Percentiles rank a stretch among this genome's conserved stretches.
phyloP scores from a whole-genome alignment of 1,140 invertebrate species.

The Phymorhynchus buccinoides region DNA sequence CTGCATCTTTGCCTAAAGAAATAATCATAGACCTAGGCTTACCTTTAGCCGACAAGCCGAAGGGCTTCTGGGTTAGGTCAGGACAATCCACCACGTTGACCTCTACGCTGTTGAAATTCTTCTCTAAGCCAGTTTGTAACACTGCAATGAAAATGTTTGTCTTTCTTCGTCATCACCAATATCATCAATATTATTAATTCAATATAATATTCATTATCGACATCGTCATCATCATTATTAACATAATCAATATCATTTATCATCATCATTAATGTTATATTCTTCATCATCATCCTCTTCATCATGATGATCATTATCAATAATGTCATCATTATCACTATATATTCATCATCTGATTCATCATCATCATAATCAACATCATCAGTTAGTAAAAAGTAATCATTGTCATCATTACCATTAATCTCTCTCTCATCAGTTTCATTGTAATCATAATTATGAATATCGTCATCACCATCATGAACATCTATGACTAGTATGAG shows the following conservation, averaged over 20 bases:
- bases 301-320: background rate
- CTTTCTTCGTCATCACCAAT: background rate
- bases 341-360: background rate
- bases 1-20: too few relatives aligned
- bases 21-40: too few relatives aligned
- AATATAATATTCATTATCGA: background rate
- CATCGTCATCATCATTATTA: background rate
- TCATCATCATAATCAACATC: background rate
- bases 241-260: background rate
- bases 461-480: too few relatives aligned
- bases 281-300: background rate
- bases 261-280: background rate
- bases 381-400: background rate
- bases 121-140: slow-evolving; percentile 79
- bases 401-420: background rate
- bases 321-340: background rate
- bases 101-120: slow-evolving; percentile 81
- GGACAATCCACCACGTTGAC: slow-evolving; percentile 88
- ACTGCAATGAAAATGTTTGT: slow-evolving; percentile 79
- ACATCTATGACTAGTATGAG: too few relatives aligned
- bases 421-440: background rate
- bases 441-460: too few relatives aligned
- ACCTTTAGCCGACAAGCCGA: slow-evolving; percentile 84
- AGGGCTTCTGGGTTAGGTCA: slow-evolving; percentile 85
- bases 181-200: slow-evolving; percentile 4